Evolutionary conservation across 2,113 vertebrate genomes (phyloP).

Genomic region (Benitochromis conjunctus): DNA sequence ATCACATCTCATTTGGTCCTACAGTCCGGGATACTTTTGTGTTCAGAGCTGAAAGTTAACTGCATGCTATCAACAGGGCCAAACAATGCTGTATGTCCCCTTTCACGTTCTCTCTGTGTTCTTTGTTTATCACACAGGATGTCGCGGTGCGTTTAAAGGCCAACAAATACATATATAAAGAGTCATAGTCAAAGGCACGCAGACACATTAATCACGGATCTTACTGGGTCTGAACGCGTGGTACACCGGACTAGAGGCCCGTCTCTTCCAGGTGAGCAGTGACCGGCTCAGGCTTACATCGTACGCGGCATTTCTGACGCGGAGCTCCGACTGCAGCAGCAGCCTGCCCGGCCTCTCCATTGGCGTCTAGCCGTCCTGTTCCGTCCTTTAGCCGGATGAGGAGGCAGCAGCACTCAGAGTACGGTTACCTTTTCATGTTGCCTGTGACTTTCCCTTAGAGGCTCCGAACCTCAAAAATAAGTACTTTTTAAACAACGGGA

Average conservation of each 20-base stretch:
- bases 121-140: conserved; percentile 18
- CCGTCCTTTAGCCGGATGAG: conserved; percentile 38
- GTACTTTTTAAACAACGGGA: accelerated
- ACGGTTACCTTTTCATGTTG: conserved; percentile 46
- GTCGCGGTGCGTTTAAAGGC: background rate
- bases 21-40: background rate
- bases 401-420: background rate
- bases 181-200: background rate
- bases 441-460: background rate
- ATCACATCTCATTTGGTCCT: background rate
- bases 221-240: conserved; percentile 66
- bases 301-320: conserved; percentile 48
- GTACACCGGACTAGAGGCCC: conserved; percentile 46
- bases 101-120: background rate
- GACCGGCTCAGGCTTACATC: conserved; percentile 58
- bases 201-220: background rate
- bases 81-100: background rate
- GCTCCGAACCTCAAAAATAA: background rate
- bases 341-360: conserved; percentile 56
- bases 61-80: background rate
- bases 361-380: background rate
- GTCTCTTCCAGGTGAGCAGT: conserved; percentile 58
- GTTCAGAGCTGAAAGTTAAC: background rate
- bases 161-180: background rate
- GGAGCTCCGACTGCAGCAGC: conserved; percentile 58